Evolutionary conservation across 2,888 invertebrate species (phyloP).

Genomic region (Gastracanthus pulcherrimus): DNA sequence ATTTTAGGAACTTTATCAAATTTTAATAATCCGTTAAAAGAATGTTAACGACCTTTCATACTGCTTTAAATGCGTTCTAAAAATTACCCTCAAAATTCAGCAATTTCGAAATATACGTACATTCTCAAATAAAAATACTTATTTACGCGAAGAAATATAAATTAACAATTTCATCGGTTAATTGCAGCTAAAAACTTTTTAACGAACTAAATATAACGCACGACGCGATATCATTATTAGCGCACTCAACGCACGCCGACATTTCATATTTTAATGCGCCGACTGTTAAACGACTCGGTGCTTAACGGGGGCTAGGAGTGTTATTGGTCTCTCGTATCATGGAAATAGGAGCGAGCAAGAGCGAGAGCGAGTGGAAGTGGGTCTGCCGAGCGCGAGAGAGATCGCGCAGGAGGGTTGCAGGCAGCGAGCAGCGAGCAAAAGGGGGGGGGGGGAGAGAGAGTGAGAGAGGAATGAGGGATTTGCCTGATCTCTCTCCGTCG

Average conservation of each 20-base stretch:
- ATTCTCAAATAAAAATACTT: no score
- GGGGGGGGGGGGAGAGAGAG: conserved; percentile 48
- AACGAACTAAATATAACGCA: no score
- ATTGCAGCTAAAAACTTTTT: neutral
- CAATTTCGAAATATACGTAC: no score
- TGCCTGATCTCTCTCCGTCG: conserved; percentile 55
- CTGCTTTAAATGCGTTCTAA: no score
- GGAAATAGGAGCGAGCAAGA: conserved; percentile 26
- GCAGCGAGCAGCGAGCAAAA: neutral
- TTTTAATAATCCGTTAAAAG: no score
- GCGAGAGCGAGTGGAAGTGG: neutral
- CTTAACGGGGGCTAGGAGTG: neutral
- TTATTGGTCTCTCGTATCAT: conserved; percentile 42
- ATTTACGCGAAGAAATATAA: no score
- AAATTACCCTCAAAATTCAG: no score
- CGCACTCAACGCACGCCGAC: no score
- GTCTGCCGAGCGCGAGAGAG: conserved; percentile 8
- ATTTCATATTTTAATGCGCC: conserved; percentile 1
- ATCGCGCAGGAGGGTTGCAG: neutral
- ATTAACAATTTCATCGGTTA: neutral
- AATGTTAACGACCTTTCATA: no score
- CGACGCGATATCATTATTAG: no score
- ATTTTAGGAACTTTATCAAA: no score
- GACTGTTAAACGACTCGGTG: neutral
- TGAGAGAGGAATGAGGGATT: conserved; percentile 60